Evolutionary conservation across 1,140 invertebrate species (phyloP).

Genomic region (Leptoteleia sp.): DNA sequence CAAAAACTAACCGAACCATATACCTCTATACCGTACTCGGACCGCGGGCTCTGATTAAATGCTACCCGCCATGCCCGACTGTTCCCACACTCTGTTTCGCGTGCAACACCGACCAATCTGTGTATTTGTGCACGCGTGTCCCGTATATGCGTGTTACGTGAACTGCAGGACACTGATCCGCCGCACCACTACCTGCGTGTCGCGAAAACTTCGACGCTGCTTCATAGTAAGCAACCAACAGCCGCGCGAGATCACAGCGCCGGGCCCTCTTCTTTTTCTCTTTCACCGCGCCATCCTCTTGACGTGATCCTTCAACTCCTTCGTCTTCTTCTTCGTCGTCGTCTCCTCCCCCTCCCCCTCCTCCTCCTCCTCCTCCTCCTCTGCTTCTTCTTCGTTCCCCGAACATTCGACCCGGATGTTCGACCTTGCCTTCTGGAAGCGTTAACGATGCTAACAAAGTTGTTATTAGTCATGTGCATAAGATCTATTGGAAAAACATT

Average conservation of each 20-base stretch:
- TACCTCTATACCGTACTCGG: constrained; percentile 73
- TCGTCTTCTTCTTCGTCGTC: constrained; percentile 18
- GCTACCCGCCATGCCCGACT: constrained; percentile 76
- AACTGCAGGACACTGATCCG: constrained; percentile 56
- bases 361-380: constrained; percentile 41
- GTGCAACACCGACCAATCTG: constrained; percentile 52
- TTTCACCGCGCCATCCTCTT: constrained; percentile 45
- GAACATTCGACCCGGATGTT: constrained; percentile 54
- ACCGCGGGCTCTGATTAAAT: constrained; percentile 80
- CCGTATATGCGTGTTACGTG: constrained; percentile 66
- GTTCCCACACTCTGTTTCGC: constrained; percentile 75
- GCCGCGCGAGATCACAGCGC: constrained; percentile 42
- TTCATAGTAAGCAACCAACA: constrained; percentile 45
- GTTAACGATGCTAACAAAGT: constrained; percentile 64
- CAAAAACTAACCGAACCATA: constrained; percentile 82
- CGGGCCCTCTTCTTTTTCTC: constrained; percentile 43
- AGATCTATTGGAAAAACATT: constrained; percentile 45
- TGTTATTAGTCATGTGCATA: constrained; percentile 61
- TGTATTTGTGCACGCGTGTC: constrained; percentile 64
- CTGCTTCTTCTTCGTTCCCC: constrained; percentile 45
- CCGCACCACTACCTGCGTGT: constrained; percentile 59
- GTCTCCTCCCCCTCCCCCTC: constrained; percentile 23
- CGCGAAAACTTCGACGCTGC: constrained; percentile 45
- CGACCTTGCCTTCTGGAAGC: constrained; percentile 59
- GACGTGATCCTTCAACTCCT: constrained; percentile 61